phyloP scores from a whole-genome alignment of 2,888 invertebrate species.

The Dermolepida albohirtum region DNA sequence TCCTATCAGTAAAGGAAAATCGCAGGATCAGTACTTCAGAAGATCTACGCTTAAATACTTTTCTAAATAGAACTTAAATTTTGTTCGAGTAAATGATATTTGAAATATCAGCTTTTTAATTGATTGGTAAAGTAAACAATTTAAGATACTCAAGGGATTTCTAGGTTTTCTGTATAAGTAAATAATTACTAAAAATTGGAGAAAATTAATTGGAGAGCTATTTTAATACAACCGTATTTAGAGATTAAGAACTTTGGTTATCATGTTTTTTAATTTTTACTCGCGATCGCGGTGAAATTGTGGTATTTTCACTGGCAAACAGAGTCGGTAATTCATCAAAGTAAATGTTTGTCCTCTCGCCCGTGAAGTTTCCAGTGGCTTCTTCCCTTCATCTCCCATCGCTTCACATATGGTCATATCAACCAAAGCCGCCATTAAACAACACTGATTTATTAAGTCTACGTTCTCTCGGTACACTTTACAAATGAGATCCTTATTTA shows the following conservation, averaged over 20 bases:
- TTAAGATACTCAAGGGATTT: neutral
- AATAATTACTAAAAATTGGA: too few relatives aligned
- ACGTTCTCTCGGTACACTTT: slow-evolving; percentile 40
- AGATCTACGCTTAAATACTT: too few relatives aligned
- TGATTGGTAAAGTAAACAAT: neutral
- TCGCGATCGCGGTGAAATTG: slow-evolving; percentile 52
- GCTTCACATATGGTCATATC: slow-evolving; percentile 47
- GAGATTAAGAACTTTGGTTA: slow-evolving; percentile 8
- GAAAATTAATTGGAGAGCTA: slow-evolving; percentile 19
- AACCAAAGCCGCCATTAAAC: slow-evolving; percentile 39
- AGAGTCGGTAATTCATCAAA: slow-evolving; percentile 52
- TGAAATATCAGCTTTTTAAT: too few relatives aligned
- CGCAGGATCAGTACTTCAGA: too few relatives aligned
- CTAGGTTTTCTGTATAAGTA: too few relatives aligned
- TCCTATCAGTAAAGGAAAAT: too few relatives aligned
- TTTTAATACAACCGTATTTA: neutral
- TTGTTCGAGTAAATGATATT: too few relatives aligned
- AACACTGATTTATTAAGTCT: slow-evolving; percentile 44
- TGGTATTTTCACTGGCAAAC: slow-evolving; percentile 55
- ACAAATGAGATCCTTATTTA: slow-evolving; percentile 44
- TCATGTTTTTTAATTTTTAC: slow-evolving; percentile 44
- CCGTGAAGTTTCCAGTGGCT: slow-evolving; percentile 49
- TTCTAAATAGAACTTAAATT: too few relatives aligned
- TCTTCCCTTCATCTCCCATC: slow-evolving; percentile 36
- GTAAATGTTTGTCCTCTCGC: slow-evolving; percentile 48